Base-by-base conservation (phyloP, 2,113 vertebrate genomes). In the Microcebus tavaratra region DNA sequence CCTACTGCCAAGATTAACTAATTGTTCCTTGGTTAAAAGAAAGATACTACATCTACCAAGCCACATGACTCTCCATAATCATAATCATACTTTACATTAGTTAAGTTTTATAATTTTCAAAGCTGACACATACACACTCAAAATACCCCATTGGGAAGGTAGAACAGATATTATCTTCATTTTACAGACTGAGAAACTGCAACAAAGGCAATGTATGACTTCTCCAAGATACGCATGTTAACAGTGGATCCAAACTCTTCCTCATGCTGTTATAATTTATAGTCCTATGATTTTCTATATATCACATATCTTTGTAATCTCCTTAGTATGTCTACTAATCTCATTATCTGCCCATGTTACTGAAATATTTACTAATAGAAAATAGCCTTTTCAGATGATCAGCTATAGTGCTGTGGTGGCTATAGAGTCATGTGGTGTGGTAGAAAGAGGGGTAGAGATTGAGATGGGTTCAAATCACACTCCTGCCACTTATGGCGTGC, bases 121-220 rank as follows among this genome's bases (percentile, higher is more conserved):
- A 73, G 70, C 31, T 95, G 20, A 84, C 50, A 67, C 10, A 73
- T 6, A 68, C 31, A 79, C 73, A 63, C 23, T n/a, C 92, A 57
- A 68, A 10, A 75, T 1, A 68, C 39, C 48, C 65, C 65, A 81
- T 0, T 90, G 39, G 76, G 70, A 92, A 92, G 2, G 48, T 7
- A 84, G 63, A 89, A 87, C 9, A 88, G 39, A 36, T 55, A 78
- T 20, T n/a, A 61, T 61, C 31, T 85, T 87, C 67, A 95, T 73
- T 97, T 97, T 96, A 90, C 31, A 97, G 89, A 88, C 59, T 90
- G 25, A 59, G 36, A 96, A 96, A 85, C 39, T 75, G 12, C 25
- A 94, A 89, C 8, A 94, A 95, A 87, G 90, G 72, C 21, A 90
- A 93, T 61, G 5, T 57, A 61, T 67, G 72, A 90, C 6, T 78